Base-by-base conservation (phyloP, 1,140 invertebrate genomes). In the Aphaenogaster floridana region DNA sequence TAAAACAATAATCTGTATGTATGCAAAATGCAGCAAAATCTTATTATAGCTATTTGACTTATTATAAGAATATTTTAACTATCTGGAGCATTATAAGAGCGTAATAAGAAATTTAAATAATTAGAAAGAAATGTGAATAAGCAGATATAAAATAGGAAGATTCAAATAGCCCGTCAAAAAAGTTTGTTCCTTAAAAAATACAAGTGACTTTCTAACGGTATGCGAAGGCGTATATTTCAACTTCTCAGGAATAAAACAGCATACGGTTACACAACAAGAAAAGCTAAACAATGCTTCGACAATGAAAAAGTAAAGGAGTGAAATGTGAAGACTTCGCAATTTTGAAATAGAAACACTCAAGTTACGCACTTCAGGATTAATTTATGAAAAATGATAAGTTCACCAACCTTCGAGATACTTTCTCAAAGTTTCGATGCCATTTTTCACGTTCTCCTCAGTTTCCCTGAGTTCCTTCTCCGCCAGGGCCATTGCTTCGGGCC, bases 381-480 rank as follows among this genome's bases (percentile, higher is more conserved):
- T 42, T 28, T 17, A 8, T 48, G 28, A 63, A 50, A 36, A 15
- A 68, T 9, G 2, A 3, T 34, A 64, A 28, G 69, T 91, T 90
- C 13, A 94, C 78, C 2, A 54, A 81, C 97, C 96, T 90, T 97
- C 96, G 0, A 98, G 93, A 15, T 97, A 93, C 90, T 96, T 96
- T 72, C 96, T 95, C 0, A 98, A 94, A 42, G 96, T 96, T 83
- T 93, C 94, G n/a, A 97, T 93, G 17, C 96, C 97, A 21, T 96
- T 94, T 89, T 96, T 95, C 0, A 97, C 95, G 83, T 96, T 96
- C 89, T 97, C 97, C 0, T 97, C 96, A 0, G 96, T 96, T 91
- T 98, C 97, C 63, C 97, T 93, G 1, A 98, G 93, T 93, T 98
- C 97, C 52, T 96, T 96, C 72, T 95, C 94, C 2, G 97, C 97